These are phyloP conservation scores for Masticophis lateralis DNA, from an alignment of 2,797 vertebrate genomes.

Conservation along the genomic window DNA sequence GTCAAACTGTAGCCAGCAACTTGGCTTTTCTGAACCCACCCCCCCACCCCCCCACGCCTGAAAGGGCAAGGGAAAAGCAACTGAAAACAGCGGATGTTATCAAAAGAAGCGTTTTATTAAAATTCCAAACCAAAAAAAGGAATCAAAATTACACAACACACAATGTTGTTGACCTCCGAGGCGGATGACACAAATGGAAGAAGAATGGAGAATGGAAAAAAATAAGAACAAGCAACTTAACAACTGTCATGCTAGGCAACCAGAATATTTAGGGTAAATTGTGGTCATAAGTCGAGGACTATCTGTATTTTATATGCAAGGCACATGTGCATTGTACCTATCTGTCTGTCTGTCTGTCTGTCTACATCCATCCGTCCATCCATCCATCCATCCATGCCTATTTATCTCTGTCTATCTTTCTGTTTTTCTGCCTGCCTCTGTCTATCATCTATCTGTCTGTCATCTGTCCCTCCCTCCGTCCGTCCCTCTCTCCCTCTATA, in stretches of 20 bases:
- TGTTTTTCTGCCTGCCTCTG: too few relatives aligned
- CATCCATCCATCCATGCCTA: too few relatives aligned
- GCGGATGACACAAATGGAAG: not conserved
- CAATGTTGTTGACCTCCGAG: not conserved
- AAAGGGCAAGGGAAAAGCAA: slow-evolving; percentile 35
- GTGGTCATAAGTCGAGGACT: not conserved
- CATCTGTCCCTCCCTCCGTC: too few relatives aligned
- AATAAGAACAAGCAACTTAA: slow-evolving; percentile 20
- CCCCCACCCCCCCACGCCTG: not conserved
- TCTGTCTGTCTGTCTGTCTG: too few relatives aligned
- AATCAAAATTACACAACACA: slow-evolving; percentile 27
- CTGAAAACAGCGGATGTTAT: slow-evolving; percentile 55
- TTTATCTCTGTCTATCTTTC: too few relatives aligned
- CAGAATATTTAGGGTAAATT: not conserved
- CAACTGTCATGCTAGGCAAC: not conserved
- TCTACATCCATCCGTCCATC: too few relatives aligned
- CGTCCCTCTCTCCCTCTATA: too few relatives aligned
- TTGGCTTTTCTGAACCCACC: not conserved
- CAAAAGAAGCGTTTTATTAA: slow-evolving; percentile 76
- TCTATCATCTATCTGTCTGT: too few relatives aligned
- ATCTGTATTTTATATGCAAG: not conserved
- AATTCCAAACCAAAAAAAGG: slow-evolving; percentile 48
- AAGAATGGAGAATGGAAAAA: not conserved
- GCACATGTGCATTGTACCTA: not conserved
- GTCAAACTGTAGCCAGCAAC: not conserved